phyloP scores from a whole-genome alignment of 2,113 vertebrate genomes.

The Lagopus muta region DNA sequence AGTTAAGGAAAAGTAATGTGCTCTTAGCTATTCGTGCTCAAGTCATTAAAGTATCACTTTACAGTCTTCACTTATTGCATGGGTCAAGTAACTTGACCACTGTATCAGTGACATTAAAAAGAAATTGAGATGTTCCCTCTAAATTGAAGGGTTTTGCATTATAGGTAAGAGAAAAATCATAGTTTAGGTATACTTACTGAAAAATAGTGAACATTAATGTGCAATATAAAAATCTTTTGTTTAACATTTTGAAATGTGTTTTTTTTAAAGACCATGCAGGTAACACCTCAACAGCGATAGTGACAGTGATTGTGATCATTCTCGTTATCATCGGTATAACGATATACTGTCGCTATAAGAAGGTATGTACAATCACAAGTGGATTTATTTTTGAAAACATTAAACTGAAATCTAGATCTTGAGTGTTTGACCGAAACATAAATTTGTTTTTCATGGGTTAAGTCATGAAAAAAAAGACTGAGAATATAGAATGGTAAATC shows the following conservation, averaged over 20 bases:
- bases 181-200: background rate
- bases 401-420: background rate
- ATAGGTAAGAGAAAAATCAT: background rate
- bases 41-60: background rate
- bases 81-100: background rate
- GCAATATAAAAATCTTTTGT: background rate
- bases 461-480: background rate
- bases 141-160: background rate
- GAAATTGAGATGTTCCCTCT: background rate
- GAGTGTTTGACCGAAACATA: background rate
- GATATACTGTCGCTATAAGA: accelerated
- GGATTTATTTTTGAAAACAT: background rate
- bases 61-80: background rate
- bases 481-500: background rate
- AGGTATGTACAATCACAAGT: slow-evolving; percentile 11
- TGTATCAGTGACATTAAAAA: background rate
- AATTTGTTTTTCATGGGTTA: background rate
- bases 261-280: slow-evolving; percentile 17
- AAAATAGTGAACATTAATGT: background rate
- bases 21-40: background rate
- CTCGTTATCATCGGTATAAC: too few relatives aligned
- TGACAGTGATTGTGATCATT: background rate
- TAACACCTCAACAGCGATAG: accelerated
- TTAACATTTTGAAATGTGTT: background rate
- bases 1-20: background rate